Conservation (phyloP, 1,140 invertebrate genomes). For the Rhyzopertha dominica region DNA sequence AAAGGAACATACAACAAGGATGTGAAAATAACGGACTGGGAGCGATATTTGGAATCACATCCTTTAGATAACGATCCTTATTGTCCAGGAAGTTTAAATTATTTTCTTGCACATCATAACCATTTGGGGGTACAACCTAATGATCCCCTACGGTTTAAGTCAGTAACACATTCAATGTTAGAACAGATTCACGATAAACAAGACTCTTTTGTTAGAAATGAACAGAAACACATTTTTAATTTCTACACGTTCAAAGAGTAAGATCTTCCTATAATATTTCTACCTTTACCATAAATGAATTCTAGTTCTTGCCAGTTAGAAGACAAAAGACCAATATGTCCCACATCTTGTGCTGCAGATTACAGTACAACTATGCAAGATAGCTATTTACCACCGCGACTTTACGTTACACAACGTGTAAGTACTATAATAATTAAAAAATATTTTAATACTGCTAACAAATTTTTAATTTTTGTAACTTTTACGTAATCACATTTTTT, state of each 20-base stretch:
- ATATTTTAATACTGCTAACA: no score
- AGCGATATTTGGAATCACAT: neutral
- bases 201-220: neutral
- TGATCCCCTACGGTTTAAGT: constrained; percentile 2
- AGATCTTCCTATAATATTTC: no score
- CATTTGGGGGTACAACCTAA: constrained; percentile 1
- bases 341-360: no score
- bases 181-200: constrained; percentile 4
- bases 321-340: no score
- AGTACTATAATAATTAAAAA: no score
- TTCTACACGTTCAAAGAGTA: constrained; percentile 13
- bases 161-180: constrained; percentile 6
- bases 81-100: constrained; percentile 8
- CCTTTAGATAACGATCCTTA: constrained; percentile 12
- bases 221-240: constrained; percentile 4
- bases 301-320: no score
- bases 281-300: no score
- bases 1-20: constrained; percentile 6
- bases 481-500: no score
- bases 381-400: no score
- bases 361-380: no score
- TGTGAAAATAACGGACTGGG: constrained; percentile 7
- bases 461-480: no score
- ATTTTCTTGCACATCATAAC: constrained; percentile 10
- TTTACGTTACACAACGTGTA: no score